phyloP scores from a whole-genome alignment of 2,113 vertebrate genomes.

The Calyptommatus sinebrachiatus region DNA sequence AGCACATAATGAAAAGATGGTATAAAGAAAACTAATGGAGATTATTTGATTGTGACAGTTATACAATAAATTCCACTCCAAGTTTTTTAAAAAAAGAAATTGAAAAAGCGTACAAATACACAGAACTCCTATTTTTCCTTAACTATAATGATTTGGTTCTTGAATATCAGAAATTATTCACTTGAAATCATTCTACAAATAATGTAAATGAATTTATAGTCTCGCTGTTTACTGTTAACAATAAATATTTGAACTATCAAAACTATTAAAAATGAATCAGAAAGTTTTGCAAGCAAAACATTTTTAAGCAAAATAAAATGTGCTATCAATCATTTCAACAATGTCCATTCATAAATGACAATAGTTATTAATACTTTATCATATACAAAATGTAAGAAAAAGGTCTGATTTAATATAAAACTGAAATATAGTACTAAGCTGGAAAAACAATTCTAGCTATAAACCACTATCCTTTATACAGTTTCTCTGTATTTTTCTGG shows the following conservation, averaged over 20 bases:
- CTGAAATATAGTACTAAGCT: rapidly evolving
- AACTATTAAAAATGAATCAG: neutral
- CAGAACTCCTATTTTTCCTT: neutral
- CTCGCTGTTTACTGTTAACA: neutral
- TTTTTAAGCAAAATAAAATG: conserved; percentile 19
- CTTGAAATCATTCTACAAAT: neutral
- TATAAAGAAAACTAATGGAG: no score
- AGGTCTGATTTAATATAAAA: neutral
- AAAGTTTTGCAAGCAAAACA: neutral
- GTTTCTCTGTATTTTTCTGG: rapidly evolving
- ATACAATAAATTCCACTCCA: no score
- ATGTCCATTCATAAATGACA: neutral
- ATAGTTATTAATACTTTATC: neutral
- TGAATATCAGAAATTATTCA: neutral
- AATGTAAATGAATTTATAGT: conserved; percentile 26
- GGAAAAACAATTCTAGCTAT: neutral
- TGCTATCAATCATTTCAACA: neutral
- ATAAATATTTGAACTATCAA: conserved; percentile 5
- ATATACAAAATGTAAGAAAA: neutral
- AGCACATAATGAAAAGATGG: no score
- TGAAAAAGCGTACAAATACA: neutral
- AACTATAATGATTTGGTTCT: neutral
- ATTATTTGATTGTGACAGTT: no score
- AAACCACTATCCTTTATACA: neutral
- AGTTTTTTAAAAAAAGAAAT: no score